A percentile compares a stretch with the other conserved stretches of the same genome.
Evolutionary conservation across 2,888 invertebrate species (phyloP).

Genomic region (Galeruca laticollis): DNA sequence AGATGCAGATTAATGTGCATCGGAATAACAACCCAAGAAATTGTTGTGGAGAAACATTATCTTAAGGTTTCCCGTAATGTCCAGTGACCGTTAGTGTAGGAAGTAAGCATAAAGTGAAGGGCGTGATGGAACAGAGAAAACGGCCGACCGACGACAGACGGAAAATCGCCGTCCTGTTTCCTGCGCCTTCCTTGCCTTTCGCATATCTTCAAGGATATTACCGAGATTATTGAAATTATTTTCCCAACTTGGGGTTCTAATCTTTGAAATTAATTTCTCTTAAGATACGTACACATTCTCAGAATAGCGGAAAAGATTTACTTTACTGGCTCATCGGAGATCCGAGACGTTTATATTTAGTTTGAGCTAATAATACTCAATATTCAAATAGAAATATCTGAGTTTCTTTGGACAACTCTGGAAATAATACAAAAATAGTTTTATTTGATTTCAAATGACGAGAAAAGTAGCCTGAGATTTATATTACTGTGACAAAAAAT

Average conservation of each 20-base stretch:
- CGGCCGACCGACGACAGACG: constrained; percentile 53
- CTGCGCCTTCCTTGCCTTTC: constrained; percentile 41
- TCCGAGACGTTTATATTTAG: constrained; percentile 1
- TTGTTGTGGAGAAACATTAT: constrained; percentile 59
- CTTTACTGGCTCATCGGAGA: constrained; percentile 12
- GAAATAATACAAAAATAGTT: too few species aligned
- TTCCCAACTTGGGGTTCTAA: constrained; percentile 45
- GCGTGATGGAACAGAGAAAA: constrained; percentile 31
- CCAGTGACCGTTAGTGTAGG: constrained; percentile 34
- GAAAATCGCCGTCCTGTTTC: constrained; percentile 54
- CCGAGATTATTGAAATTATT: constrained; percentile 54
- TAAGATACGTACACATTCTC: constrained; percentile 36
- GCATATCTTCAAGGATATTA: constrained; percentile 53
- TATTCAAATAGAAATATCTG: too few species aligned
- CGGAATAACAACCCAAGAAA: constrained; percentile 64
- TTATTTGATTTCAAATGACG: too few species aligned
- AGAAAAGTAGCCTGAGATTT: too few species aligned
- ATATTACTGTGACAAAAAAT: too few species aligned
- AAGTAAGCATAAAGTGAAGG: constrained; percentile 26
- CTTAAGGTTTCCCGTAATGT: constrained; percentile 49
- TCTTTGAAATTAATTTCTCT: constrained; percentile 47
- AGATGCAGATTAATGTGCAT: constrained; percentile 66
- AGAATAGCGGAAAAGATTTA: constrained; percentile 34
- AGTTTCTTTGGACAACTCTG: too few species aligned
- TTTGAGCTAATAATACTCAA: neutral